These are phyloP conservation scores for Notodonta ziczac DNA, from an alignment of 2,888 invertebrate species.

Conservation along the genomic window DNA sequence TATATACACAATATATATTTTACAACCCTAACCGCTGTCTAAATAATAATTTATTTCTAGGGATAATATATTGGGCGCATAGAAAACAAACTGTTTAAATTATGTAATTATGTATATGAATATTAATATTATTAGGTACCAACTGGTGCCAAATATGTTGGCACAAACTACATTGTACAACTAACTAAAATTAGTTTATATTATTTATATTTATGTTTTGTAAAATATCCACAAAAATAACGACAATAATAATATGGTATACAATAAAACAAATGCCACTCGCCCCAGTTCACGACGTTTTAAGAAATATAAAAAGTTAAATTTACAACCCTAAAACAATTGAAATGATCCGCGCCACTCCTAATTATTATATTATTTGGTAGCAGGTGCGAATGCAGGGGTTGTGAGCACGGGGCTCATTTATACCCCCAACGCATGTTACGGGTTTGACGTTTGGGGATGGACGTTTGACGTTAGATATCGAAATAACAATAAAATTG, in stretches of 20 bases:
- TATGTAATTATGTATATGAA: too few species aligned
- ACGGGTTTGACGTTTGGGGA: conserved; percentile 52
- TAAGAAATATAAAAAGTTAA: conserved; percentile 39
- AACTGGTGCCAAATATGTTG: not conserved
- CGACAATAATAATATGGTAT: not conserved
- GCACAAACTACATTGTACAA: too few species aligned
- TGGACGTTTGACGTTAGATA: conserved; percentile 37
- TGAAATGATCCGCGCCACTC: conserved; percentile 38
- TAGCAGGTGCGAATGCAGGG: conserved; percentile 60
- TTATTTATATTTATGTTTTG: too few species aligned
- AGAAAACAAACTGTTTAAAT: too few species aligned
- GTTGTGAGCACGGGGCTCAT: conserved; percentile 53
- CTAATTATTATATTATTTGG: conserved; percentile 66
- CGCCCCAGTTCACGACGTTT: conserved; percentile 29
- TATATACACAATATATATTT: too few species aligned
- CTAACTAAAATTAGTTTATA: too few species aligned
- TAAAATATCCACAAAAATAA: not conserved
- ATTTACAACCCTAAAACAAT: conserved; percentile 43
- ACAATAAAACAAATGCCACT: conserved; percentile 44
- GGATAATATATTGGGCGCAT: too few species aligned
- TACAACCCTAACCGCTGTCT: too few species aligned
- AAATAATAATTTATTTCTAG: too few species aligned
- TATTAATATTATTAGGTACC: too few species aligned
- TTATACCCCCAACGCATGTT: conserved; percentile 70
- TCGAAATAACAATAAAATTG: conserved; percentile 4